Percentiles rank a stretch among this genome's conserved stretches.
Evolutionary conservation across 2,888 invertebrate species (phyloP).

Genomic region (Teleiodes luculella): DNA sequence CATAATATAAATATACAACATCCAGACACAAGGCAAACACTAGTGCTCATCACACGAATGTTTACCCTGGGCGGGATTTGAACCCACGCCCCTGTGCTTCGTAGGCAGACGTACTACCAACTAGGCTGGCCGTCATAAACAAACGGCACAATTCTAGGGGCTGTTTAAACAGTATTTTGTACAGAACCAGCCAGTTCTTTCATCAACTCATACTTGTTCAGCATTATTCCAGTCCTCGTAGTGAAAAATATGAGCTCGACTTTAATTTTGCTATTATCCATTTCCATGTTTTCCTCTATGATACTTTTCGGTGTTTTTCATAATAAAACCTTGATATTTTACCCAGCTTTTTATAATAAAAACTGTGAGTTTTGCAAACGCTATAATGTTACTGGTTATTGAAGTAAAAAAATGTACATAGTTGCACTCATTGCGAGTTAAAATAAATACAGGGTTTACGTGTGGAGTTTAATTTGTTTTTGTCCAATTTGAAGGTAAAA

Average conservation of each 20-base stretch:
- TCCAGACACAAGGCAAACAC: too few relatives aligned
- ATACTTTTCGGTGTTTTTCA: conserved; percentile 22
- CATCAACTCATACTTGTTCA: neutral
- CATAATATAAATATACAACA: too few relatives aligned
- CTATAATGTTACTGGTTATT: neutral
- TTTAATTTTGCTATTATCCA: conserved; percentile 40
- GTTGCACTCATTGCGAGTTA: conserved; percentile 13
- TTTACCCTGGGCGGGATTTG: too few relatives aligned
- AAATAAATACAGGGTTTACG: neutral
- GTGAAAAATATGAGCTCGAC: conserved; percentile 34
- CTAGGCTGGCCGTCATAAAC: too few relatives aligned
- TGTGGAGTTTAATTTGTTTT: too few relatives aligned
- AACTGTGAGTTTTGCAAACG: too few relatives aligned
- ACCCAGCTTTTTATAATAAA: neutral
- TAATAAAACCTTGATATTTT: conserved; percentile 20
- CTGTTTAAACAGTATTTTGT: too few relatives aligned
- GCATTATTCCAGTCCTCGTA: conserved; percentile 12
- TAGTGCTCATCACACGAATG: too few relatives aligned
- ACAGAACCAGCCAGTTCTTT: neutral
- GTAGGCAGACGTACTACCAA: too few relatives aligned
- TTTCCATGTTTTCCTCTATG: conserved; percentile 27
- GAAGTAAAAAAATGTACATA: neutral
- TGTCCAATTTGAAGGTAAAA: too few relatives aligned
- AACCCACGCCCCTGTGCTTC: too few relatives aligned
- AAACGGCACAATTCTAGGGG: too few relatives aligned